Percentiles rank a stretch among this genome's conserved stretches.
phyloP scores from a whole-genome alignment of 2,888 invertebrate genomes.

The Pteria penguin region DNA sequence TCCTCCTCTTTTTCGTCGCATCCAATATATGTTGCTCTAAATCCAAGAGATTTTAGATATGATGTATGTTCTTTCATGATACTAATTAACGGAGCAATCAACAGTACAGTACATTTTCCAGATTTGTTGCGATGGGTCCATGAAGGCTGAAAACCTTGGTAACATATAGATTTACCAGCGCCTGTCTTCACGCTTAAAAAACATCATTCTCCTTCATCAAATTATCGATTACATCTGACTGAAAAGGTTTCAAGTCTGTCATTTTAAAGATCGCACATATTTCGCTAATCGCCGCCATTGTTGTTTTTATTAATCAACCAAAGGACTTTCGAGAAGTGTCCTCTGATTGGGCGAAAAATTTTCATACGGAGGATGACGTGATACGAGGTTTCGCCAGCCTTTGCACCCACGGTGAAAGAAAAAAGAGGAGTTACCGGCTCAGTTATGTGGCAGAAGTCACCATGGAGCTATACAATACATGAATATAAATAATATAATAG shows the following conservation, averaged over 20 bases:
- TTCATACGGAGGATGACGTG: background rate
- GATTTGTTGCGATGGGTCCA: background rate
- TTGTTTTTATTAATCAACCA: background rate
- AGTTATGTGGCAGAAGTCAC: too few relatives aligned
- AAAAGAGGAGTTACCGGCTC: too few relatives aligned
- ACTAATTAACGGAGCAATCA: background rate
- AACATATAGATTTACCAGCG: conserved; percentile 4
- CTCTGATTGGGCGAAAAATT: background rate
- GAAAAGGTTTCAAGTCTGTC: background rate
- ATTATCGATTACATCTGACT: background rate
- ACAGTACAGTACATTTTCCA: background rate
- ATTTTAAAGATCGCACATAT: background rate
- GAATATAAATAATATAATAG: too few relatives aligned
- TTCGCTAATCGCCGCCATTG: background rate
- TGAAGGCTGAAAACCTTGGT: background rate
- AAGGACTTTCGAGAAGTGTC: background rate
- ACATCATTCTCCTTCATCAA: conserved; percentile 4
- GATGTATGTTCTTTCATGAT: conserved; percentile 6
- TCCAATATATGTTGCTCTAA: conserved; percentile 3
- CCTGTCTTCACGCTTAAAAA: conserved; percentile 7
- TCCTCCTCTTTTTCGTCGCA: conserved; percentile 6
- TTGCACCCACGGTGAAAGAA: background rate
- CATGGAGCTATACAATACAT: too few relatives aligned
- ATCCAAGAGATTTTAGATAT: background rate
- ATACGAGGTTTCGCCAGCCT: background rate